Evolutionary conservation across 2,113 vertebrate species (phyloP).

Genomic region (Passer domesticus): DNA sequence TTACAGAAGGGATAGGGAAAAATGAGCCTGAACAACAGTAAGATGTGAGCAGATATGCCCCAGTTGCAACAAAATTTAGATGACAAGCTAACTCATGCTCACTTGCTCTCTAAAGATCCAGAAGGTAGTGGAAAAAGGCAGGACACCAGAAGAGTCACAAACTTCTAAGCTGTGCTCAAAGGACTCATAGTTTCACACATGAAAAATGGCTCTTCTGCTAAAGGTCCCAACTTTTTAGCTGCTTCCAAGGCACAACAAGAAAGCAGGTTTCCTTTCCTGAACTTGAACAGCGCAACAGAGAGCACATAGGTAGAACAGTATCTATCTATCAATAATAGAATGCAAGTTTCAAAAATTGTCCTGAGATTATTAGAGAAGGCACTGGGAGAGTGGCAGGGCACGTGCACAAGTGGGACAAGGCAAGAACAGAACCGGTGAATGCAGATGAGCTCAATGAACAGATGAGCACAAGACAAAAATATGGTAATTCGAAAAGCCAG

Average conservation of each 20-base stretch:
- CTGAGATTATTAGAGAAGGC: neutral
- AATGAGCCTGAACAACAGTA: neutral
- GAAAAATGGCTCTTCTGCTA: neutral
- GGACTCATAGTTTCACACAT: neutral
- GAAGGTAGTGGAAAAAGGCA: neutral
- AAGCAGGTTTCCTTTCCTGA: neutral
- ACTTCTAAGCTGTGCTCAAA: neutral
- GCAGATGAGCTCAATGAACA: neutral
- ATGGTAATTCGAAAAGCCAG: neutral
- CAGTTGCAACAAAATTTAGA: neutral
- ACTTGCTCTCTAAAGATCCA: neutral
- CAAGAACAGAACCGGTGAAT: neutral
- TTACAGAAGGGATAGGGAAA: neutral
- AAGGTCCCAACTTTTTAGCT: neutral
- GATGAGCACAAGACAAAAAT: neutral
- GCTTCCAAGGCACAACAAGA: neutral
- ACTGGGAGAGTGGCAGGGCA: neutral
- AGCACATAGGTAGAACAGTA: neutral
- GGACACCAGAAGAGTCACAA: neutral
- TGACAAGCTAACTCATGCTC: neutral
- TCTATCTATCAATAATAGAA: neutral
- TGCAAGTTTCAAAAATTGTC: neutral
- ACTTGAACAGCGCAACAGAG: neutral
- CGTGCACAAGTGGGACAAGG: rapidly evolving
- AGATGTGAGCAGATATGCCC: neutral